These are phyloP conservation scores for Zosterops pallidus DNA, from an alignment of 2,113 vertebrate genomes.

Conservation along the genomic window DNA sequence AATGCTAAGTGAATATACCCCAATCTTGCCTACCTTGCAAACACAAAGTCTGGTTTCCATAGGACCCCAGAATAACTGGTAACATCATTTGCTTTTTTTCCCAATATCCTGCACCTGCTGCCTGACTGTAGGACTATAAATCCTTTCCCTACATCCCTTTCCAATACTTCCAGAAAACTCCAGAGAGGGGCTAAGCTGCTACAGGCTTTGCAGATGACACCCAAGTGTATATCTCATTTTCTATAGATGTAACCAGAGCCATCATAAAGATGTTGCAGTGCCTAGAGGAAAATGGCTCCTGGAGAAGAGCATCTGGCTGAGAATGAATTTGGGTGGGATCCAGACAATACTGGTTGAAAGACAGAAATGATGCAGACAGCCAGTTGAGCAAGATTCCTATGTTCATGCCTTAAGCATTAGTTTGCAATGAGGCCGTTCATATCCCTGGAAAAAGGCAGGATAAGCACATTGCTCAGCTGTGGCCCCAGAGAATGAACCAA, in stretches of 20 bases:
- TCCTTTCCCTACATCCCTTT: not conserved
- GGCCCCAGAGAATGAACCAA: not conserved
- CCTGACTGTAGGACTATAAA: not conserved
- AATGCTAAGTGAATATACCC: not conserved
- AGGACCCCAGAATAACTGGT: not conserved
- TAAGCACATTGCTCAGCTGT: not conserved
- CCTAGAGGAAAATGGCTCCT: slow-evolving; percentile 36
- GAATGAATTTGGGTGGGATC: slow-evolving; percentile 11
- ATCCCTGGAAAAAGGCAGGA: not conserved
- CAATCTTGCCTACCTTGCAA: not conserved
- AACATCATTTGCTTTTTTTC: not conserved
- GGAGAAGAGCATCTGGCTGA: slow-evolving; percentile 48
- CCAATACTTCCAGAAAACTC: not conserved
- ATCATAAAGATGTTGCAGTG: slow-evolving; percentile 27
- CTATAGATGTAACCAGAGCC: slow-evolving; percentile 19
- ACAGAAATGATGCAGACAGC: not conserved
- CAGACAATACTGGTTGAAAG: slow-evolving; percentile 30
- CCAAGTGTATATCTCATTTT: slow-evolving; percentile 41
- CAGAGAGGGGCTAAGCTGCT: not conserved
- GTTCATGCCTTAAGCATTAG: not conserved
- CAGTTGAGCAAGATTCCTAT: slow-evolving; percentile 20
- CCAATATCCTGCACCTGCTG: not conserved
- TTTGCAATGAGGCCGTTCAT: not conserved
- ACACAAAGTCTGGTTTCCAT: not conserved
- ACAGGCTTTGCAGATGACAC: slow-evolving; percentile 25